A percentile compares a stretch with the other conserved stretches of the same genome.
These are phyloP conservation scores for Staurois parvus DNA, from an alignment of 2,797 vertebrate genomes.

Conservation along the genomic window DNA sequence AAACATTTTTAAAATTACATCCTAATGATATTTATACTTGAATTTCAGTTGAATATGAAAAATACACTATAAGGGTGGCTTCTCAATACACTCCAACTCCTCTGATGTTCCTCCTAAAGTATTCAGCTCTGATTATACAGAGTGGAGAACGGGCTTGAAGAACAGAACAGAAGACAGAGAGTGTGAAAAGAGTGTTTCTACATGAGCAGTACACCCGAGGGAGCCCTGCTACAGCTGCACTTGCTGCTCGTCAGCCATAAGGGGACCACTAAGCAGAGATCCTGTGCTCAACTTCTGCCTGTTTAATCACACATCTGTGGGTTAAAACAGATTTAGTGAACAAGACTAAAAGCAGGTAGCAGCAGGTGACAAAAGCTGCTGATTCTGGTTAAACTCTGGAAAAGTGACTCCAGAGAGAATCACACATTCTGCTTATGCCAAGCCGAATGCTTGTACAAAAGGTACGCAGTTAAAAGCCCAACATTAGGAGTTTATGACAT, in stretches of 20 bases:
- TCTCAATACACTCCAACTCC: not conserved
- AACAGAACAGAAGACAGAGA: conserved; percentile 46
- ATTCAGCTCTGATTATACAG: conserved; percentile 54
- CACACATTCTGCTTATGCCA: conserved; percentile 54
- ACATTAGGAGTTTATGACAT: conserved; percentile 15
- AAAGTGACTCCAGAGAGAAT: conserved; percentile 67
- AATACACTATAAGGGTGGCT: not conserved
- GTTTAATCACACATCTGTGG: conserved; percentile 80
- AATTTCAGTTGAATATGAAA: not conserved
- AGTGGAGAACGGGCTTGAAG: conserved; percentile 37
- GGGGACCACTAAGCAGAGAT: conserved; percentile 70
- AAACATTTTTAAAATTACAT: too few species aligned
- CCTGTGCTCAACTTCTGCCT: conserved; percentile 65
- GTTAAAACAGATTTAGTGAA: conserved; percentile 73
- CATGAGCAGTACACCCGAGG: conserved; percentile 74
- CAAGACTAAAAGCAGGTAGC: conserved; percentile 70
- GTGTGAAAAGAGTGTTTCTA: conserved; percentile 62
- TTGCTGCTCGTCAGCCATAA: conserved; percentile 72
- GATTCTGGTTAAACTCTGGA: conserved; percentile 76
- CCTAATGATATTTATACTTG: not conserved
- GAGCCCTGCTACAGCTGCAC: conserved; percentile 76
- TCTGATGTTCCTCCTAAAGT: conserved; percentile 25
- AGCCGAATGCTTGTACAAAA: conserved; percentile 28
- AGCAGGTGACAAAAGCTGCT: conserved; percentile 81
- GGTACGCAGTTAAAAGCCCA: conserved; percentile 23